These are phyloP conservation scores for Hyperoplus lanceolatus DNA, from an alignment of 2,797 vertebrate species.

Conservation along the genomic window DNA sequence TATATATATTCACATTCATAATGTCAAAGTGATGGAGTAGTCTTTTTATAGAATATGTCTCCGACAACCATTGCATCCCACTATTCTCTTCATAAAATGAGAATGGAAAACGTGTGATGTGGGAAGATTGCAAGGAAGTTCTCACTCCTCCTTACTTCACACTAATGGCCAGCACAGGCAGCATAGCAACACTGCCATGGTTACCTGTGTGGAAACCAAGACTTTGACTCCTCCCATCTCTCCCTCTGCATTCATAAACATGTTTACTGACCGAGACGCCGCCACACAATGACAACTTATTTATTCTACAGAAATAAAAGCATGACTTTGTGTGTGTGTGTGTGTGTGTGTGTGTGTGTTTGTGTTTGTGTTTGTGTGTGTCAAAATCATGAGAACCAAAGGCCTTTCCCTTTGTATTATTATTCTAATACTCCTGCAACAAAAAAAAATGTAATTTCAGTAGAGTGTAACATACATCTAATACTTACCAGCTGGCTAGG, in stretches of 20 bases:
- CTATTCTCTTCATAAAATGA: conserved; percentile 26
- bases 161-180: conserved; percentile 64
- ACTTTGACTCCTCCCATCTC: conserved; percentile 66
- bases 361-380: neutral
- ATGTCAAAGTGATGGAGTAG: neutral
- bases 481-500: conserved; percentile 38
- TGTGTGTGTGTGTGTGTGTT: neutral
- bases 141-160: conserved; percentile 54
- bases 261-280: conserved; percentile 65
- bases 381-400: neutral
- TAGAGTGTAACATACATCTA: conserved; percentile 5
- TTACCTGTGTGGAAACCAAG: conserved; percentile 79
- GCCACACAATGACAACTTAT: conserved; percentile 15
- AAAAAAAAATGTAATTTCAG: neutral
- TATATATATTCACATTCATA: neutral
- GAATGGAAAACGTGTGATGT: conserved; percentile 24
- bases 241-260: conserved; percentile 70
- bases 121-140: conserved; percentile 49
- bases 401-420: neutral
- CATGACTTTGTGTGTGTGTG: neutral
- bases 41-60: conserved; percentile 28
- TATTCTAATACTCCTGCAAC: neutral
- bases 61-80: conserved; percentile 19
- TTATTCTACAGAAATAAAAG: conserved; percentile 9
- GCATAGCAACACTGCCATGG: conserved; percentile 76